phyloP scores from a whole-genome alignment of 2,113 vertebrate species.

The Festucalex cinctus region DNA sequence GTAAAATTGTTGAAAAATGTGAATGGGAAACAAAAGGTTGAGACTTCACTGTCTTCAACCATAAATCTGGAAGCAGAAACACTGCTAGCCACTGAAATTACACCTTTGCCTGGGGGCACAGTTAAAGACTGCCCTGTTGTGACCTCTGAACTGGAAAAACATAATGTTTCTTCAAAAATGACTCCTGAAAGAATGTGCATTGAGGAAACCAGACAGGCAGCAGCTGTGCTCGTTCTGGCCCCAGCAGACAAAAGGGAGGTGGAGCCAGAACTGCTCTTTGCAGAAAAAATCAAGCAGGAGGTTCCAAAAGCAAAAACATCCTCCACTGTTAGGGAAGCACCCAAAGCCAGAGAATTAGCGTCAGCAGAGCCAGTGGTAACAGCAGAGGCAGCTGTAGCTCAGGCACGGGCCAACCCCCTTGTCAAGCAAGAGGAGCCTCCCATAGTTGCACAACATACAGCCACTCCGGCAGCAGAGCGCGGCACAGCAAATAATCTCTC shows the following conservation, averaged over 20 bases:
- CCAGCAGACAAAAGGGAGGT: constrained; percentile 74
- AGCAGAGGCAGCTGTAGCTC: constrained; percentile 57
- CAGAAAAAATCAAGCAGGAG: constrained; percentile 74
- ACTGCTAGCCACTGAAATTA: constrained; percentile 30
- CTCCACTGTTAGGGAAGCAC: constrained; percentile 69
- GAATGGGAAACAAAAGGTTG: background rate
- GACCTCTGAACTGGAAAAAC: constrained; percentile 30
- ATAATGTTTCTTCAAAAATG: constrained; percentile 47
- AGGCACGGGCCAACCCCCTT: constrained; percentile 65
- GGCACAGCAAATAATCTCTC: constrained; percentile 58
- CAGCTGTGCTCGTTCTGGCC: constrained; percentile 73
- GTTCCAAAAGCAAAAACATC: constrained; percentile 73
- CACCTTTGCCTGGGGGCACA: constrained; percentile 21
- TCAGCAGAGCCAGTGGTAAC: constrained; percentile 58
- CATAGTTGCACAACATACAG: constrained; percentile 69
- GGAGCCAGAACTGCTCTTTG: constrained; percentile 63
- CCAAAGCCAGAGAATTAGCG: constrained; percentile 64
- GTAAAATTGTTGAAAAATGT: background rate
- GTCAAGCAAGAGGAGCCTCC: constrained; percentile 67
- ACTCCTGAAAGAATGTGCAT: constrained; percentile 61
- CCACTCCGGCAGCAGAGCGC: constrained; percentile 62
- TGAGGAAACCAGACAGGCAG: constrained; percentile 61
- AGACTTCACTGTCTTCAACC: background rate
- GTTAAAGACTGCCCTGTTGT: constrained; percentile 25
- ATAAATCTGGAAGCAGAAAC: constrained; percentile 30